These are phyloP conservation scores for Rhagoletis zephyria DNA, from an alignment of 1,140 invertebrate genomes.

Conservation along the genomic window DNA sequence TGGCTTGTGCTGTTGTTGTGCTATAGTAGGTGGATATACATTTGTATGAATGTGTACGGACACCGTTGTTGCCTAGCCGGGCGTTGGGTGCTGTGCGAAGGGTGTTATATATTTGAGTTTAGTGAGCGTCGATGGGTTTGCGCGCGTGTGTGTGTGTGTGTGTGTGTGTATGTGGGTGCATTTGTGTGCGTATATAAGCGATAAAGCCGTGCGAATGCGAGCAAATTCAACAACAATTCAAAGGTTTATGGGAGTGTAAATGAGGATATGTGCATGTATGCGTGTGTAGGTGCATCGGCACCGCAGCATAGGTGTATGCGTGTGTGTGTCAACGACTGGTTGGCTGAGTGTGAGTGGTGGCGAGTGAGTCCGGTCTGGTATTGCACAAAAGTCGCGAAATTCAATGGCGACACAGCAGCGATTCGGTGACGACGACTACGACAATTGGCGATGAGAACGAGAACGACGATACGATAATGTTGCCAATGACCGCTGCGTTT, in stretches of 20 bases:
- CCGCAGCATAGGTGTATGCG: background rate
- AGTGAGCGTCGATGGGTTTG: background rate
- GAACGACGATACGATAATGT: constrained; percentile 53
- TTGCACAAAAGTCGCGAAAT: constrained; percentile 42
- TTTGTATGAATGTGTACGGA: constrained; percentile 55
- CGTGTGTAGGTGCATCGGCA: too few species aligned
- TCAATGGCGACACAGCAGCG: constrained; percentile 36
- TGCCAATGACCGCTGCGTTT: background rate
- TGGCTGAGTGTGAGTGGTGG: background rate
- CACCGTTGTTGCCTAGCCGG: background rate
- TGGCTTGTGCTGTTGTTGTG: constrained; percentile 55
- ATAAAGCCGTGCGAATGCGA: constrained; percentile 56
- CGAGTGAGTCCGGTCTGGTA: constrained; percentile 31
- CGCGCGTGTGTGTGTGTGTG: background rate
- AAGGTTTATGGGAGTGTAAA: too few species aligned
- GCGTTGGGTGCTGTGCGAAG: background rate
- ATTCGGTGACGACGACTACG: constrained; percentile 48
- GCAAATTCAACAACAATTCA: background rate
- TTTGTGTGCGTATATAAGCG: background rate
- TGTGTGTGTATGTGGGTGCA: background rate
- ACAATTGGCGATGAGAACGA: constrained; percentile 52
- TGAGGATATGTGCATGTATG: background rate
- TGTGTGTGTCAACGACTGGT: background rate
- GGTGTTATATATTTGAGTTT: constrained; percentile 46
- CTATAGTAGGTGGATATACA: constrained; percentile 34